Evolutionary conservation across 2,797 vertebrate genomes (phyloP), one percentile per base, ranked within the genome.

Genomic region (Sebastolobus altivelis): DNA sequence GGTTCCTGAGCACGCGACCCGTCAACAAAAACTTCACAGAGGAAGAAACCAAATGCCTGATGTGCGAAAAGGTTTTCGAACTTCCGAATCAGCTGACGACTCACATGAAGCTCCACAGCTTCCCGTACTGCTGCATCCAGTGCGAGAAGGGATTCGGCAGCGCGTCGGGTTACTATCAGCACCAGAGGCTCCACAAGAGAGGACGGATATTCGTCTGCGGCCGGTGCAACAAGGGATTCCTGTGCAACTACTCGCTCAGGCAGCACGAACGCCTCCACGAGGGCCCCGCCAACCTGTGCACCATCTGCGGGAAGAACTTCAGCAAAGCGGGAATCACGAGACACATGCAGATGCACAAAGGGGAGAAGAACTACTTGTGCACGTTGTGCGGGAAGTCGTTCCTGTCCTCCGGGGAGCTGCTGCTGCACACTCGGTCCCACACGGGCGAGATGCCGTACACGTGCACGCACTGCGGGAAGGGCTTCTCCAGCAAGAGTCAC

Each of bases 311-410:
- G 37, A 94, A 92, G 20, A 60, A 78, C 70, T 92, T 94, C 83
- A 91, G 90, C 82, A 91, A 90, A n/a, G 65, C 84, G 1, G 89
- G 91, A 37, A 77, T 93, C 0, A 67, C 62, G 0, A 83, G 93
- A 25, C 94, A 95, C 89, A 79, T 92, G 89, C 92, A 88, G 82
- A 94, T 93, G 93, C 94, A 95, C 86, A 75, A 9, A 60, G 93
- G 94, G 16, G 92, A 94, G 86, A 91, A 60, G 79, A 92, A 93
- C 6, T 93, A 84, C 65, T 60, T 93, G 58, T 95, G 94, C 89
- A 91, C 91, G 52, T 87, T 70, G 0, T 95, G 94, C 1, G 94
- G 94, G 20, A 95, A 94, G 85, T 86, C 88, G 0, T 95, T 95
- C 13, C 29, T 94, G 35, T 93, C 90, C 1, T 93, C 89, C 0